Evolutionary conservation across 2,888 invertebrate genomes (phyloP).

Genomic region (Troilus luridus): DNA sequence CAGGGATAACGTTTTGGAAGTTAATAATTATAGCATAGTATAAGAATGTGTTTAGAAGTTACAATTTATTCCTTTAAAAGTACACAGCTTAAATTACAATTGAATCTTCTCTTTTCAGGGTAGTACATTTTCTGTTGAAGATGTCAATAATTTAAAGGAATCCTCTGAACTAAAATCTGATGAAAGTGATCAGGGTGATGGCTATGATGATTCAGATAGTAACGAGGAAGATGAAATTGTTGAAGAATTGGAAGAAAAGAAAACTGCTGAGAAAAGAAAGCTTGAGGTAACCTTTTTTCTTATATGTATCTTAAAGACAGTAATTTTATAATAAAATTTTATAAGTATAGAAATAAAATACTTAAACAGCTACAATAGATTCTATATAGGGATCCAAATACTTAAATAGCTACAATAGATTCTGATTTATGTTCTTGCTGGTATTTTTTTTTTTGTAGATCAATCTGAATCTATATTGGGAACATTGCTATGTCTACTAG

Average conservation of each 20-base stretch:
- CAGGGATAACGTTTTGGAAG: too few species aligned
- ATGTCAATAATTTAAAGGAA: neutral
- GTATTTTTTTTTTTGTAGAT: neutral
- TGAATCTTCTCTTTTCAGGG: neutral
- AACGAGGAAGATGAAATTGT: slow-evolving; percentile 37
- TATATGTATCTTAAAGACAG: too few species aligned
- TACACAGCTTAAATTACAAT: neutral
- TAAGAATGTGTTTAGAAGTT: neutral
- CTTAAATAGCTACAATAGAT: neutral
- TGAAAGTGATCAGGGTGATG: slow-evolving; percentile 44
- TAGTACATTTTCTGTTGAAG: neutral
- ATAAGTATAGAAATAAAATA: neutral
- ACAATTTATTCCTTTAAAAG: neutral
- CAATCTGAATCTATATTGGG: neutral
- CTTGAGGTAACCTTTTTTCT: neutral
- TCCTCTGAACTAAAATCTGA: neutral
- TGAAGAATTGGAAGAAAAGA: slow-evolving; percentile 43
- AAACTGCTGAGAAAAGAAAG: slow-evolving; percentile 56
- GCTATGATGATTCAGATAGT: slow-evolving; percentile 34
- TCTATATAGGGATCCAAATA: neutral
- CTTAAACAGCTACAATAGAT: neutral
- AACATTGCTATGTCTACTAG: neutral
- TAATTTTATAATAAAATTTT: too few species aligned
- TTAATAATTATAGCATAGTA: neutral
- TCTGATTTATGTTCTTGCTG: neutral